Conservation (phyloP, 2,888 invertebrate species). For the Charanyca ferruginea region DNA sequence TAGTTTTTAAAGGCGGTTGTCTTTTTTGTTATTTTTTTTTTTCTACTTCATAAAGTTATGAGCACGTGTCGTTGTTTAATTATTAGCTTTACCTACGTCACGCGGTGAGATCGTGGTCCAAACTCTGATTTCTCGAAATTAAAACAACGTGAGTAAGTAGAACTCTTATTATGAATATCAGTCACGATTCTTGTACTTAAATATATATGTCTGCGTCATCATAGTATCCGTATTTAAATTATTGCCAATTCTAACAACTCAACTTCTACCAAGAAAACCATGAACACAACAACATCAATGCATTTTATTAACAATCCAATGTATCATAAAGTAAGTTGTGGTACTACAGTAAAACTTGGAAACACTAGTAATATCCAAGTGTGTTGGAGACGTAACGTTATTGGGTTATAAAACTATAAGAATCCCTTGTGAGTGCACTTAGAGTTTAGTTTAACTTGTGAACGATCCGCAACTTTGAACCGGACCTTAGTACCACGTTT, state of each 20-base stretch:
- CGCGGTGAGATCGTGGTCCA: background rate
- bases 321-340: conserved; percentile 58
- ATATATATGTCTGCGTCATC: background rate
- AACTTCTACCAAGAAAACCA: conserved; percentile 15
- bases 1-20: too few relatives aligned
- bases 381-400: conserved; percentile 76
- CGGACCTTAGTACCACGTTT: conserved; percentile 28
- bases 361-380: conserved; percentile 75
- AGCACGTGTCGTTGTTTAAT: too few relatives aligned
- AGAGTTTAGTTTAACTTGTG: conserved; percentile 76
- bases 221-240: background rate
- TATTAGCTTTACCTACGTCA: too few relatives aligned
- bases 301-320: conserved; percentile 59
- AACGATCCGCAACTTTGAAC: conserved; percentile 67
- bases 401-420: conserved; percentile 85
- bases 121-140: background rate
- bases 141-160: conserved; percentile 19
- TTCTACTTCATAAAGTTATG: too few relatives aligned
- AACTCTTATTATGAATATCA: conserved; percentile 13
- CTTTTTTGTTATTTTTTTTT: too few relatives aligned
- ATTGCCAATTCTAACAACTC: conserved; percentile 12
- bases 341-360: conserved; percentile 73
- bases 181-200: conserved; percentile 23
- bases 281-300: conserved; percentile 38
- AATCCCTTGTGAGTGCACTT: conserved; percentile 73